Evolutionary conservation across 2,888 invertebrate genomes (phyloP).

Genomic region (Nyleta sp.): DNA sequence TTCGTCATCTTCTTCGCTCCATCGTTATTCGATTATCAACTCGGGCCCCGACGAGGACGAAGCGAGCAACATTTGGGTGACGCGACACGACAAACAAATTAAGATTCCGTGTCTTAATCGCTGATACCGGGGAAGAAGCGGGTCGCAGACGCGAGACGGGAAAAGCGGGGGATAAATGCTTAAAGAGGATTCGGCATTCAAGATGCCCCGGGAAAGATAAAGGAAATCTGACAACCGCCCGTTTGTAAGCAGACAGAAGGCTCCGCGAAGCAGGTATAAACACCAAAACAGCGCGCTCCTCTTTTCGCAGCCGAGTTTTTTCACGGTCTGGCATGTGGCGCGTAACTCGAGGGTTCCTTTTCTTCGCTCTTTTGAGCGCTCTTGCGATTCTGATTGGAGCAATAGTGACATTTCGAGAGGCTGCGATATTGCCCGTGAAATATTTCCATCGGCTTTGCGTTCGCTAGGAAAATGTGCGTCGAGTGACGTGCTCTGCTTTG

Average conservation of each 20-base stretch:
- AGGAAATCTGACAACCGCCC: constrained; percentile 81
- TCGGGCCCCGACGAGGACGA: constrained; percentile 14
- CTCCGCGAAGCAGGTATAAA: constrained; percentile 76
- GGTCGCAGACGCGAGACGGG: constrained; percentile 11
- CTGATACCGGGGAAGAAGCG: constrained; percentile 44
- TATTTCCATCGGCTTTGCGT: constrained; percentile 38
- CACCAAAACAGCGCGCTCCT: constrained; percentile 72
- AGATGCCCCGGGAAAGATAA: constrained; percentile 79
- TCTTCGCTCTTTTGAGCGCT: constrained; percentile 43
- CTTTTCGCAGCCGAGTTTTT: constrained; percentile 68
- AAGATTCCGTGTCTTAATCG: constrained; percentile 56
- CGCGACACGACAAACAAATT: constrained; percentile 64
- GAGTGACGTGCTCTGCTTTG: constrained; percentile 46
- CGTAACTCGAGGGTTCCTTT: constrained; percentile 49
- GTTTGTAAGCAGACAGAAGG: constrained; percentile 78
- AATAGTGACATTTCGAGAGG: constrained; percentile 54
- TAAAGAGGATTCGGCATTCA: constrained; percentile 70
- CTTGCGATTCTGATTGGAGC: constrained; percentile 47
- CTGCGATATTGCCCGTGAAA: constrained; percentile 56
- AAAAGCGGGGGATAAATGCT: constrained; percentile 58
- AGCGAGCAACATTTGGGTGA: constrained; percentile 29
- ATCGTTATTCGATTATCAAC: constrained; percentile 61
- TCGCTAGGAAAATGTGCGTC: constrained; percentile 24
- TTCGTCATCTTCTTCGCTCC: constrained; percentile 52
- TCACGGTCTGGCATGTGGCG: constrained; percentile 53